Base-by-base conservation (phyloP, 2,888 invertebrate species). In the Trichogramma evanescens region DNA sequence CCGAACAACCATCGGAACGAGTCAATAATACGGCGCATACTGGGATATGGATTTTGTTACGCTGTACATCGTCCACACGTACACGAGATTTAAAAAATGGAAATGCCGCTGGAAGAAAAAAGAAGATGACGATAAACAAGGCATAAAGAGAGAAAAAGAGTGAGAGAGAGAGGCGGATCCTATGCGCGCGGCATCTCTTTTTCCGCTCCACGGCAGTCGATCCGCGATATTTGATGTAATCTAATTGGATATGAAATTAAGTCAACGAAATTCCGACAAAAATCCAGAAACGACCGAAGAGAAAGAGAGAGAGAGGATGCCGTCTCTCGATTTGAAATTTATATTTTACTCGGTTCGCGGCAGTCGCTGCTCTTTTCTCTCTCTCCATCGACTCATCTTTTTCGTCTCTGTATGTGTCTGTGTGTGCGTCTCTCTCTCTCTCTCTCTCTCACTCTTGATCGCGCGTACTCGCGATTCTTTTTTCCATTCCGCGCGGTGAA, bases 201-300 rank as follows among this genome's bases (percentile, higher is more conserved):
- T 73, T 71, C 26, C 26, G 26, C 26, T 69, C 69, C 63, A 45
- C 42, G 52, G 46, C 54, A 48, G 41, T 46, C 26, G 61, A 46
- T 52, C 62, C 58, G 62, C 67, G 65, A 67, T 26, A 26, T 66
- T 68, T 67, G 61, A 67, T 68, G 68, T 68, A 71, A 73, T 74
- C 71, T 75, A 75, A 75, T 75, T 75, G 75, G 74, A 74, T 72
- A 73, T 71, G 73, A 73, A 72, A 75, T 73, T 71, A 75, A 75
- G 72, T 74, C 72, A 71, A 74, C 71, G 70, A 72, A 72, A 73
- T 71, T 71, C 72, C 64, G 67, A 62, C 70, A 74, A 74, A 74
- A 74, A 75, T 75, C 65, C 59, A 66, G 59, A 63, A 57, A 50
- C 64, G 61, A 67, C 66, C 59, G 40, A 58, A 54, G 63, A 57